phyloP scores from a whole-genome alignment of 1,140 invertebrate species.

The Diachasmimorpha longicaudata region DNA sequence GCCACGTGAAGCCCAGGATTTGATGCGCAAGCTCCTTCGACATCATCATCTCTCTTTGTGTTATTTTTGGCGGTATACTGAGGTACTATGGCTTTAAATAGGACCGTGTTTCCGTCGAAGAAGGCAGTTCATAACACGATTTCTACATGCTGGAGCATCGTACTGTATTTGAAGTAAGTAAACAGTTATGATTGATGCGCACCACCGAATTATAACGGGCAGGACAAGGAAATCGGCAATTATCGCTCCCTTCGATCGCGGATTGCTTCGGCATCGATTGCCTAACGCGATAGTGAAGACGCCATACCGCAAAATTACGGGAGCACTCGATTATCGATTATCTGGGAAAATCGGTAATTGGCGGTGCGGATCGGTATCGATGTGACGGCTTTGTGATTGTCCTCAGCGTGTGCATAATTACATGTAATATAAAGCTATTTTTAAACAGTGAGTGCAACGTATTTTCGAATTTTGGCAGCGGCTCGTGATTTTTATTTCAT shows the following conservation, averaged over 20 bases:
- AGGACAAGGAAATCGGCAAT: neutral
- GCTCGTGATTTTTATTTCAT: neutral
- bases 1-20: neutral
- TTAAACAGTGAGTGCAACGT: slow-evolving; percentile 24
- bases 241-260: neutral
- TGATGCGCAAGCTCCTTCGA: slow-evolving; percentile 16
- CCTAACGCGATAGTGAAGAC: no score
- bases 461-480: slow-evolving; percentile 8
- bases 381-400: neutral
- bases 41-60: slow-evolving; percentile 49
- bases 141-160: slow-evolving; percentile 61
- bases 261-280: neutral
- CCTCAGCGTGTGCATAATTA: neutral
- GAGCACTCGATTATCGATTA: no score
- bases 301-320: no score
- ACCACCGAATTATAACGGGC: neutral
- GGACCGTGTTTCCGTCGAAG: slow-evolving; percentile 52
- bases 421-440: slow-evolving; percentile 4
- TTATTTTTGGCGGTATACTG: slow-evolving; percentile 59
- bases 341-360: neutral
- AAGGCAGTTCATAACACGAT: slow-evolving; percentile 56
- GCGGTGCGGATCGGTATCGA: neutral
- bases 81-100: slow-evolving; percentile 60
- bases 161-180: slow-evolving; percentile 60
- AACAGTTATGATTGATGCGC: slow-evolving; percentile 31